A percentile compares a stretch with the other conserved stretches of the same genome.
Evolutionary conservation across 2,797 vertebrate genomes (phyloP).

Genomic region (Caiman crocodilus): DNA sequence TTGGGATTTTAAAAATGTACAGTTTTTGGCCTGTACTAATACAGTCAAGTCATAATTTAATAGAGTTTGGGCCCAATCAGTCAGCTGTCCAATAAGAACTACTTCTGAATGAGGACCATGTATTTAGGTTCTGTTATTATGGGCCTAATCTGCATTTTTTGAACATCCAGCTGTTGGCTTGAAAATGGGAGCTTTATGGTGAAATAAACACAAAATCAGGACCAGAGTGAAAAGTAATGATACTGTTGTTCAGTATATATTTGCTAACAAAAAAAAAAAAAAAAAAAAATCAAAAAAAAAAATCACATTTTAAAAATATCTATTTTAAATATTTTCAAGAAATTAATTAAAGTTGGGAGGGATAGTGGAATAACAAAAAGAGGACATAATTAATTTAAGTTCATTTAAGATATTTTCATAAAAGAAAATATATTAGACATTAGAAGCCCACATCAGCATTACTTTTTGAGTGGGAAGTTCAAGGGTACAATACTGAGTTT

Average conservation of each 20-base stretch:
- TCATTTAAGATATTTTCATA: not conserved
- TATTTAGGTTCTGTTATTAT: not conserved
- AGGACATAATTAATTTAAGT: not conserved
- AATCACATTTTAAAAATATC: not conserved
- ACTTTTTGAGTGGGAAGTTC: not conserved
- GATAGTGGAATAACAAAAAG: not conserved
- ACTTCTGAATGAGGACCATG: not conserved
- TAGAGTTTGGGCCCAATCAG: not conserved
- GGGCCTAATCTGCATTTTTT: not conserved
- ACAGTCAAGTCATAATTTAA: not conserved
- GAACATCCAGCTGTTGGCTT: not conserved
- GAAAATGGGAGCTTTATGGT: not conserved
- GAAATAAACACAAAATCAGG: not conserved
- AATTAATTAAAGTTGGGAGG: fast-evolving
- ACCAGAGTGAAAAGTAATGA: not conserved
- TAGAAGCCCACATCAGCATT: not conserved
- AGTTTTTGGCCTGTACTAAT: not conserved
- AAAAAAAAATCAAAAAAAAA: no score
- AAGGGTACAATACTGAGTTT: not conserved
- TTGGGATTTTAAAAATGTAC: no score
- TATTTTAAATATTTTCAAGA: not conserved
- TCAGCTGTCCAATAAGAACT: not conserved
- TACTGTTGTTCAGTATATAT: not conserved
- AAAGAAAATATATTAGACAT: conserved; percentile 19
- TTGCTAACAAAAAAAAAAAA: not conserved